phyloP scores from a whole-genome alignment of 2,888 invertebrate species.

The Ophion slaviceki region DNA sequence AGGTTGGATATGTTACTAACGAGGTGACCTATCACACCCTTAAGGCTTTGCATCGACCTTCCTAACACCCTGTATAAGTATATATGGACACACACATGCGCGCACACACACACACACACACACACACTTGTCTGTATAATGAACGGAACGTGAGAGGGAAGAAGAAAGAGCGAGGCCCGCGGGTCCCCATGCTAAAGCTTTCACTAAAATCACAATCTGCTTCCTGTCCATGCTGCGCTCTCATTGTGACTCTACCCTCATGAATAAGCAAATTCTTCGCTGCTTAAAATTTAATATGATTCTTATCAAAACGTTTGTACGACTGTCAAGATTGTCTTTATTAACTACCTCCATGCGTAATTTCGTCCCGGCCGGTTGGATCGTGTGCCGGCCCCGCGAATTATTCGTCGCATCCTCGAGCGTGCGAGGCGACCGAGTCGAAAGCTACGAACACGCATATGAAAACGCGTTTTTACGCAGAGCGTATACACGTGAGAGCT shows the following conservation, averaged over 20 bases:
- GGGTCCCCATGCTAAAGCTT: slow-evolving; percentile 9
- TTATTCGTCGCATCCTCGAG: neutral
- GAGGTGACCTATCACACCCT: no score
- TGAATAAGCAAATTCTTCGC: slow-evolving; percentile 55
- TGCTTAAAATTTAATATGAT: slow-evolving; percentile 37
- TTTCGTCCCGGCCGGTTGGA: neutral
- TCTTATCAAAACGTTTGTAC: slow-evolving; percentile 56
- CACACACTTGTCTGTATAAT: no score
- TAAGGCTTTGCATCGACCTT: no score
- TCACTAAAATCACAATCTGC: slow-evolving; percentile 36
- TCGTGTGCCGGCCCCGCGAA: neutral
- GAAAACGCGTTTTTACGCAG: no score
- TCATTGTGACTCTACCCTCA: slow-evolving; percentile 38
- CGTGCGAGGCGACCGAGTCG: no score
- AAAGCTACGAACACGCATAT: no score
- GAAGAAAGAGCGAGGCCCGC: no score
- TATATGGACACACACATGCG: neutral
- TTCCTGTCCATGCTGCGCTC: slow-evolving; percentile 34
- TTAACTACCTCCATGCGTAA: slow-evolving; percentile 50
- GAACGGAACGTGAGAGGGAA: no score
- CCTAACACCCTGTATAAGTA: no score
- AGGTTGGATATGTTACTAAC: no score
- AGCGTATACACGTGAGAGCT: neutral
- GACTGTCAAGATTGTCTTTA: slow-evolving; percentile 42
- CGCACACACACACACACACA: neutral